Percentiles rank a stretch among this genome's conserved stretches.
Conservation (phyloP, 2,888 invertebrate genomes). For the Campoplex nolae region DNA sequence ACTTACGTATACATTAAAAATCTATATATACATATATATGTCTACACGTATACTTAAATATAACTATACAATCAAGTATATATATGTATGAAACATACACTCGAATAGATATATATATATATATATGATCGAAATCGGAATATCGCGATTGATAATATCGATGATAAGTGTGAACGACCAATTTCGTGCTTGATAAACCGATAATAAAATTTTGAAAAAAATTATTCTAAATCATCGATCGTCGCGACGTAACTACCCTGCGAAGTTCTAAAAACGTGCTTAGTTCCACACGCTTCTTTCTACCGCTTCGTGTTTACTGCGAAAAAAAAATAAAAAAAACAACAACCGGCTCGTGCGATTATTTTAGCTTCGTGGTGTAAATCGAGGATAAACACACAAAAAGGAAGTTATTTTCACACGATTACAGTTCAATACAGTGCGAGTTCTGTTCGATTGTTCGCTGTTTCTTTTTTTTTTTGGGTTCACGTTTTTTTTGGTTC, state of each 20-base stretch:
- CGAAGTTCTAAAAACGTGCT: constrained; percentile 24
- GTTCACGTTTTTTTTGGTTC: constrained; percentile 47
- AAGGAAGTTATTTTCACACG: constrained; percentile 1
- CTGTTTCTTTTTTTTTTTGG: constrained; percentile 20
- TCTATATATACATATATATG: constrained; percentile 8
- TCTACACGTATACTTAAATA: no score
- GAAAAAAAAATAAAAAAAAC: background rate
- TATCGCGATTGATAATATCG: constrained; percentile 29
- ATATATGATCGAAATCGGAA: constrained; percentile 26
- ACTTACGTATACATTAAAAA: constrained; percentile 33
- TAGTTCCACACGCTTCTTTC: constrained; percentile 15
- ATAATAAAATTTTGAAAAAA: background rate
- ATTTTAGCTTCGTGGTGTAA: constrained; percentile 33
- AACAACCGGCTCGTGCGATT: background rate
- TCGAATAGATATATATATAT: background rate
- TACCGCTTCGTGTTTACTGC: background rate
- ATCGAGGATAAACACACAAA: constrained; percentile 23
- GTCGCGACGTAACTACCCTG: background rate
- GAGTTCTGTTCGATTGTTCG: constrained; percentile 53
- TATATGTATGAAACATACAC: background rate
- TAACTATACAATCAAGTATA: background rate
- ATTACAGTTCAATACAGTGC: constrained; percentile 43
- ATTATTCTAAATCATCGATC: background rate
- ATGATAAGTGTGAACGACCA: constrained; percentile 8
- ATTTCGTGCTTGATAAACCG: constrained; percentile 16